phyloP scores from a whole-genome alignment of 2,797 vertebrate genomes.

The Eulemur coronatus region DNA sequence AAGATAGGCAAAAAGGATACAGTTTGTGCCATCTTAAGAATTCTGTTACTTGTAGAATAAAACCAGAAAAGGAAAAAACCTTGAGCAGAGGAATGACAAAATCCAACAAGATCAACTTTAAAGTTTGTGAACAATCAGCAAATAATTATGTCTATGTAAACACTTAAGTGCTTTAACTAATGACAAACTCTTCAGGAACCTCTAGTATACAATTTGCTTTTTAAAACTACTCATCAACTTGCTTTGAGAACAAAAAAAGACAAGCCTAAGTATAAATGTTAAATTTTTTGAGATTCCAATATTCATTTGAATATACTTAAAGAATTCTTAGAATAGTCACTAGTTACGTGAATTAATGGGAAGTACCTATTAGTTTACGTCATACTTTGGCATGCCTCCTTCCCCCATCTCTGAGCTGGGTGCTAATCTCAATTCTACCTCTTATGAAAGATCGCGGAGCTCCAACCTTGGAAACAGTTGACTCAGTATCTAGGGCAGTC shows the following conservation, averaged over 20 bases:
- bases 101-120: neutral
- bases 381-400: neutral
- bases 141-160: neutral
- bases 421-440: neutral
- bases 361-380: neutral
- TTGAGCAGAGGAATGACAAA: neutral
- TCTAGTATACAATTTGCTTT: neutral
- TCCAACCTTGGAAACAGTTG: neutral
- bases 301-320: neutral
- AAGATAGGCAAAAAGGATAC: neutral
- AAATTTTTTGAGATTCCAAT: neutral
- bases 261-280: conserved; percentile 26
- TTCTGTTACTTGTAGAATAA: neutral
- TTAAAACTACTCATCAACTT: conserved; percentile 8
- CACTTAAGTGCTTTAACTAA: neutral
- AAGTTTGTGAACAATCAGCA: neutral
- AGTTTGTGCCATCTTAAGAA: neutral
- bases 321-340: neutral
- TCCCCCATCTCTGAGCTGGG: neutral
- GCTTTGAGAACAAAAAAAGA: neutral
- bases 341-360: neutral
- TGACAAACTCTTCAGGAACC: neutral
- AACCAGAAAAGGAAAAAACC: neutral
- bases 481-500: neutral
- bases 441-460: neutral